A percentile compares a stretch with the other conserved stretches of the same genome.
These are phyloP conservation scores for Hycleus cichorii DNA, from an alignment of 1,140 invertebrate genomes.

Conservation along the genomic window DNA sequence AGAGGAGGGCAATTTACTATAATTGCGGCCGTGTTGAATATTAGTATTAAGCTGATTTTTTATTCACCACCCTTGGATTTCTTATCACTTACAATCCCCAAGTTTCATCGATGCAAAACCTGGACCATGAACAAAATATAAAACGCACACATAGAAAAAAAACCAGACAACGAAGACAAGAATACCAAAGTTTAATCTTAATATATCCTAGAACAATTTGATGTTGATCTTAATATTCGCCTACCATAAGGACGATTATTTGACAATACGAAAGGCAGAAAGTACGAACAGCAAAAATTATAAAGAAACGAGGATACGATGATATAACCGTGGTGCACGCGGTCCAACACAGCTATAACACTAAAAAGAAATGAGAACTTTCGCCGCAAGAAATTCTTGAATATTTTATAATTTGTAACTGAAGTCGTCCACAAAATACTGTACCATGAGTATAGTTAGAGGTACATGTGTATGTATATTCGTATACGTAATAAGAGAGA, in stretches of 20 bases:
- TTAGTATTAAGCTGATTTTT: conserved; percentile 45
- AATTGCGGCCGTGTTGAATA: conserved; percentile 38
- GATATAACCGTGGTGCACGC: too few species aligned
- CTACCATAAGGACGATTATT: conserved; percentile 17
- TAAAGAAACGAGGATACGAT: too few species aligned
- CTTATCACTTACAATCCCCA: conserved; percentile 29
- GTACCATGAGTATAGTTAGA: too few species aligned
- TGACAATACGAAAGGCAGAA: conserved; percentile 24
- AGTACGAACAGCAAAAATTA: conserved; percentile 14
- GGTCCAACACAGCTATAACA: conserved; percentile 28
- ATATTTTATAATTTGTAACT: conserved; percentile 41
- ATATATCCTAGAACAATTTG: background rate
- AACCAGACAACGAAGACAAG: conserved; percentile 38
- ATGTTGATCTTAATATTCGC: conserved; percentile 15
- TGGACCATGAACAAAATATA: too few species aligned
- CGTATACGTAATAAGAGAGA: too few species aligned
- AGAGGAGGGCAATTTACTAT: conserved; percentile 31
- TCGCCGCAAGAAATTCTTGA: conserved; percentile 35
- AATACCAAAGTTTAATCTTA: conserved; percentile 19
- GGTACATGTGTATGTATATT: too few species aligned
- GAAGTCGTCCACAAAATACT: conserved; percentile 25
- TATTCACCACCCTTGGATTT: conserved; percentile 38
- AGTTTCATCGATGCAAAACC: too few species aligned
- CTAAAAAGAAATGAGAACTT: conserved; percentile 38
- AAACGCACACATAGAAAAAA: conserved; percentile 3